These are phyloP conservation scores for Acanthosepion pharaonis DNA, from an alignment of 2,888 invertebrate genomes.

Conservation along the genomic window DNA sequence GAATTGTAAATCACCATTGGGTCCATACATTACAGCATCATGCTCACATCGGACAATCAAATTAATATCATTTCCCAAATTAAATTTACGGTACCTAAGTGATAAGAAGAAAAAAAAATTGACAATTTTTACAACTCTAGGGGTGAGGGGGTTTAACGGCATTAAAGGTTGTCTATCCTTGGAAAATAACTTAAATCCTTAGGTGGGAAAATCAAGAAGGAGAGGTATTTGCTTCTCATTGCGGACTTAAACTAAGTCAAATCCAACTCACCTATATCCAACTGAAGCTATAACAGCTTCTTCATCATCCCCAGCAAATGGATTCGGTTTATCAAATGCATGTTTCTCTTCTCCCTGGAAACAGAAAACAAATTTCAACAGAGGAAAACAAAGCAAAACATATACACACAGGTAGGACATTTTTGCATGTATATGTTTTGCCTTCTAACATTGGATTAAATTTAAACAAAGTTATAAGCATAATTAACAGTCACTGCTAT, in stretches of 20 bases:
- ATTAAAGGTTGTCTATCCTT: background rate
- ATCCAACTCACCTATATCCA: slow-evolving; percentile 82
- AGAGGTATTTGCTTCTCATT: background rate
- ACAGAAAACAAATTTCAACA: background rate
- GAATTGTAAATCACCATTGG: slow-evolving; percentile 88
- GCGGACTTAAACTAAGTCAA: background rate
- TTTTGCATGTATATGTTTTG: too few relatives aligned
- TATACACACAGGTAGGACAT: too few relatives aligned
- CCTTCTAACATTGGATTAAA: too few relatives aligned
- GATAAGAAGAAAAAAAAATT: background rate
- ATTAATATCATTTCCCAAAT: slow-evolving; percentile 92
- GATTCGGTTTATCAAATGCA: slow-evolving; percentile 92
- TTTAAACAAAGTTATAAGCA: too few relatives aligned
- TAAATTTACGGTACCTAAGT: slow-evolving; percentile 90
- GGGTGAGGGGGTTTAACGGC: background rate
- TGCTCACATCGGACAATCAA: slow-evolving; percentile 96
- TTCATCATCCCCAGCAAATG: slow-evolving; percentile 93
- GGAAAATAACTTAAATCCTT: background rate
- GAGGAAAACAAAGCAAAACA: too few relatives aligned
- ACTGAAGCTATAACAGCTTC: slow-evolving; percentile 92
- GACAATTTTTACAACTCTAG: background rate
- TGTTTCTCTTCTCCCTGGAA: slow-evolving; percentile 83
- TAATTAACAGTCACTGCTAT: too few relatives aligned
- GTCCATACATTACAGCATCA: slow-evolving; percentile 85
- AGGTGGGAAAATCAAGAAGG: background rate